Conservation (phyloP, 2,113 vertebrate genomes). For the Tympanuchus pallidicinctus region DNA sequence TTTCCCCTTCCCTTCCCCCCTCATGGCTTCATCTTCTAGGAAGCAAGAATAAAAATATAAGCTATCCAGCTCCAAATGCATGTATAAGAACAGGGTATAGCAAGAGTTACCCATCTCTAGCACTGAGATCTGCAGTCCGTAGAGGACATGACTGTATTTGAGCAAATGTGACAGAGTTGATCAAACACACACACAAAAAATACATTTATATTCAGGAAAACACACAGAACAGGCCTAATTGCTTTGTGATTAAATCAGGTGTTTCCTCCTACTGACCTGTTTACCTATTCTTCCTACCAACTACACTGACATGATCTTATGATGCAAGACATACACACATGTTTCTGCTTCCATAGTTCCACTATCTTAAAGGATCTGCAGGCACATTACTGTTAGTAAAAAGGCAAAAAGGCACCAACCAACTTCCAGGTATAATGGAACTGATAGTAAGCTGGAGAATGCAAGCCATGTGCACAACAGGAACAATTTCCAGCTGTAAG, state of each 20-base stretch:
- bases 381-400: neutral
- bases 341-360: neutral
- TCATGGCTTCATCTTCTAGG: neutral
- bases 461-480: neutral
- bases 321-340: neutral
- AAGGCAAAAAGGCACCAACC: conserved; percentile 10
- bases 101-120: neutral
- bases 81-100: neutral
- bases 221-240: neutral
- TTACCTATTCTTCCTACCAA: neutral
- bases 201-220: neutral
- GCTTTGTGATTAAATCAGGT: neutral
- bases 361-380: neutral
- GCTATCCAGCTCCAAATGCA: neutral
- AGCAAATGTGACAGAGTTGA: neutral
- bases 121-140: neutral
- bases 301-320: neutral
- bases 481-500: neutral
- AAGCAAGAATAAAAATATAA: neutral
- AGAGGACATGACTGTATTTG: neutral
- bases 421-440: neutral
- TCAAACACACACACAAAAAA: neutral
- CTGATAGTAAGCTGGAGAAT: neutral
- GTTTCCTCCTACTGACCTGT: neutral
- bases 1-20: neutral